Conservation (phyloP, 2,888 invertebrate genomes). For the Nesidiocoris tenuis region DNA sequence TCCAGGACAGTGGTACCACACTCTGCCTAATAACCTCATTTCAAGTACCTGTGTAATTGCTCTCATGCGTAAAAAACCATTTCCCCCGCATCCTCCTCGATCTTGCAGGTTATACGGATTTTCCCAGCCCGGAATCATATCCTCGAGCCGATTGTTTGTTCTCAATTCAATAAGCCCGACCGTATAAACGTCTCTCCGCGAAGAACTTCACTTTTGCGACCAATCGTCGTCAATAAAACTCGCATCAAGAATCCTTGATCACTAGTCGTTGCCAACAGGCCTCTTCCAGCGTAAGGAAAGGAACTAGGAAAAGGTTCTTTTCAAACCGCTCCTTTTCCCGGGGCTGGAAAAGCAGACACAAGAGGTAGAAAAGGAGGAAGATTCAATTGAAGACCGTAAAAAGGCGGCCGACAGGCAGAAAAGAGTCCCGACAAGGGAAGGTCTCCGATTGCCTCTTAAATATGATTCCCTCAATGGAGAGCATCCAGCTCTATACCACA, state of each 20-base stretch:
- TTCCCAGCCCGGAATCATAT: no score
- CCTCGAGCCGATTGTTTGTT: no score
- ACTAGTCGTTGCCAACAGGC: not conserved
- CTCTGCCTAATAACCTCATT: no score
- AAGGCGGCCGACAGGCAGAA: slow-evolving; percentile 16
- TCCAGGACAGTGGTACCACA: no score
- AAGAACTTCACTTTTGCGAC: no score
- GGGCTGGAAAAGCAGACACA: not conserved
- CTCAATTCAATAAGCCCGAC: no score
- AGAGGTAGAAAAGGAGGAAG: slow-evolving; percentile 16
- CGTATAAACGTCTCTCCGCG: no score
- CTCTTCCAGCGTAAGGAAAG: not conserved
- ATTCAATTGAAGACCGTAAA: slow-evolving; percentile 40
- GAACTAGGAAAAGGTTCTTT: not conserved
- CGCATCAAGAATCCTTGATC: not conserved
- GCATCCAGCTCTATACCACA: not conserved
- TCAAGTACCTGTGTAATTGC: no score
- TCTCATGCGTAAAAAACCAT: no score
- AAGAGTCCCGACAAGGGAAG: slow-evolving; percentile 18
- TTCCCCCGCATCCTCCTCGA: no score
- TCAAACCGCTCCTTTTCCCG: not conserved
- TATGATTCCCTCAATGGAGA: slow-evolving; percentile 41
- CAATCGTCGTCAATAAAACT: not conserved
- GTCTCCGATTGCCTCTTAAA: slow-evolving; percentile 40
- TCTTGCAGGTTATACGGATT: no score